Percentiles rank a stretch among this genome's conserved stretches.
These are phyloP conservation scores for Clinocottus analis DNA, from an alignment of 2,113 vertebrate species.

Conservation along the genomic window DNA sequence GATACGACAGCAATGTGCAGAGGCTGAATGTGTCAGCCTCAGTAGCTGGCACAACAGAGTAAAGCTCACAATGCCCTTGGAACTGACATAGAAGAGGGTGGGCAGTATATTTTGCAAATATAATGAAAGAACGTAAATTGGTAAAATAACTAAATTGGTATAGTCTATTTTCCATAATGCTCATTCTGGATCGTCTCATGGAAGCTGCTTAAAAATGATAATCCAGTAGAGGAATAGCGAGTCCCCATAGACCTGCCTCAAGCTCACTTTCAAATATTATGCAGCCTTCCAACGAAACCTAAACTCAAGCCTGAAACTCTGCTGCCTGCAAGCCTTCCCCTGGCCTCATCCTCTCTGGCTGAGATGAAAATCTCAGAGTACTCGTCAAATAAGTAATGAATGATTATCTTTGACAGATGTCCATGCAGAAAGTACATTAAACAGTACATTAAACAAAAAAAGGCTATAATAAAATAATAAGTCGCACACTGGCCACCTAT, in stretches of 20 bases:
- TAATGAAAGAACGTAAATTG: constrained; percentile 57
- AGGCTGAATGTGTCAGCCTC: constrained; percentile 2
- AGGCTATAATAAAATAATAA: neutral
- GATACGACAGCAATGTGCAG: neutral
- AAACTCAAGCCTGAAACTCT: constrained; percentile 79
- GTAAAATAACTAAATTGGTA: constrained; percentile 69
- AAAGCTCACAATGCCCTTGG: constrained; percentile 6
- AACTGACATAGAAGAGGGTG: constrained; percentile 15
- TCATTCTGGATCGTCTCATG: constrained; percentile 79
- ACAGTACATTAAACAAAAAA: neutral
- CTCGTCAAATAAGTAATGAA: constrained; percentile 23
- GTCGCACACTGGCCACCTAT: neutral
- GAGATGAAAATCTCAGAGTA: constrained; percentile 24
- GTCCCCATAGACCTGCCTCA: constrained; percentile 83
- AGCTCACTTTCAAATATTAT: constrained; percentile 83
- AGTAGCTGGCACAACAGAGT: neutral
- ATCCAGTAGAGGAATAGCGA: constrained; percentile 83
- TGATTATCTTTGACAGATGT: neutral
- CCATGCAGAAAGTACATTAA: neutral
- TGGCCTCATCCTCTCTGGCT: constrained; percentile 74
- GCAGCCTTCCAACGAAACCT: constrained; percentile 78
- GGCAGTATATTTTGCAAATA: constrained; percentile 44
- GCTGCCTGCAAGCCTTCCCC: constrained; percentile 67
- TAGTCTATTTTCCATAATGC: constrained; percentile 53
- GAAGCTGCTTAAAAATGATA: constrained; percentile 87